Conservation (phyloP, 2,797 vertebrate species). For the Molossus molossus region DNA sequence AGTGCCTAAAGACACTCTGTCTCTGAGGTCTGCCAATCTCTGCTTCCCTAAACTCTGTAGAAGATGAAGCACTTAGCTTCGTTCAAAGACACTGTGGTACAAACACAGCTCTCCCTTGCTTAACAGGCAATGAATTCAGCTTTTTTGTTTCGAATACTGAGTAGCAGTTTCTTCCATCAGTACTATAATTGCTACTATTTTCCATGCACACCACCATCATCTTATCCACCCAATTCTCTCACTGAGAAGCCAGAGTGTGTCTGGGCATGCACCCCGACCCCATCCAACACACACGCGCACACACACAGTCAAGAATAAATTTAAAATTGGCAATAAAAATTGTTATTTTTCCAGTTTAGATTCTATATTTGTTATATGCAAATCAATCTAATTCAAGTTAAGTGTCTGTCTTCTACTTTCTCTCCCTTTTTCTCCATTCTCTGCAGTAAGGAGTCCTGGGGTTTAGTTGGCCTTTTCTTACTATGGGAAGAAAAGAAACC, state of each 20-base stretch:
- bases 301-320: not conserved
- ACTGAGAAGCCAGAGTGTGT: not conserved
- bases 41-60: not conserved
- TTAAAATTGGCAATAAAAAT: not conserved
- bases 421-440: constrained; percentile 3
- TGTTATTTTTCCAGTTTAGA: not conserved
- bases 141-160: not conserved
- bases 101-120: not conserved
- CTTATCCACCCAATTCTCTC: not conserved
- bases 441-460: not conserved
- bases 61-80: not conserved
- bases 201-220: not conserved
- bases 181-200: not conserved
- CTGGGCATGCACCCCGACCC: no score
- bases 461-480: not conserved
- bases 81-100: not conserved
- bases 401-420: not conserved
- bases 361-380: not conserved
- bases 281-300: not conserved
- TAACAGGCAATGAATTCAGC: not conserved
- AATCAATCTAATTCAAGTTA: not conserved
- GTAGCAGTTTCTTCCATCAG: not conserved
- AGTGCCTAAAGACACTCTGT: not conserved
- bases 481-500: not conserved
- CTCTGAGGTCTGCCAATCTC: not conserved